Base-by-base conservation (phyloP, 2,888 invertebrate species). In the Buathra laborator region DNA sequence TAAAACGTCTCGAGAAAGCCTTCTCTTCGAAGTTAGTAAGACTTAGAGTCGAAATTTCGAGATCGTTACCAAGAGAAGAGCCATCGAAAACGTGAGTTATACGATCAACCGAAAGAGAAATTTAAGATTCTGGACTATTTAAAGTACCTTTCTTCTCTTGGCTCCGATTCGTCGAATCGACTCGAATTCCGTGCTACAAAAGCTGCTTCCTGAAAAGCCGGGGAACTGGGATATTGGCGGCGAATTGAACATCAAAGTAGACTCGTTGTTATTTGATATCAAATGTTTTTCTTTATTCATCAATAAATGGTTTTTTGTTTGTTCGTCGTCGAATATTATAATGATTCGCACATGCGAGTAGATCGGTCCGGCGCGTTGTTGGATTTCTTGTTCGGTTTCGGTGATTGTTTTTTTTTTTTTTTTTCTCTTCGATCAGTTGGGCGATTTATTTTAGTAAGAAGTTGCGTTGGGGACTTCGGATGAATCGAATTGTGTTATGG, bases 141-240 rank as follows among this genome's bases (percentile, higher is more conserved):
- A 19, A 16, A 24, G 24, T 24, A 56, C 56, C 24, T 56, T 56
- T 16, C 24, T 71, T 78, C 67, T 83, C 83, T 79, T 62, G 67
- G 72, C 14, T 46, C 48, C 67, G 64, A 80, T 10, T 75, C 56
- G 48, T 79, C 82, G 66, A 80, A 83, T 72, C 72, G 51, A 66
- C 79, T 80, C 75, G 4, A 19, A 24, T 70, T 62, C 29, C 76
- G 68, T 79, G 75, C 81, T 82, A 79, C 66, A 71, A 86, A 85
- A 56, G 81, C 84, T 77, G 70, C 81, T 68, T 86, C 84, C 86
- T 86, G 86, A 86, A 83, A 85, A 84, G 84, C 81, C 81, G 79
- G 86, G 53, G 6, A 56, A 56, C 37, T 37, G 56, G 56, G 24
- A 56, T 56, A 9, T 37, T 37, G 81, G 24, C 67, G 24, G 51